Percentiles rank a stretch among this genome's conserved stretches.
Conservation (phyloP, 2,797 vertebrate species). For the Rhinoraja longicauda region DNA sequence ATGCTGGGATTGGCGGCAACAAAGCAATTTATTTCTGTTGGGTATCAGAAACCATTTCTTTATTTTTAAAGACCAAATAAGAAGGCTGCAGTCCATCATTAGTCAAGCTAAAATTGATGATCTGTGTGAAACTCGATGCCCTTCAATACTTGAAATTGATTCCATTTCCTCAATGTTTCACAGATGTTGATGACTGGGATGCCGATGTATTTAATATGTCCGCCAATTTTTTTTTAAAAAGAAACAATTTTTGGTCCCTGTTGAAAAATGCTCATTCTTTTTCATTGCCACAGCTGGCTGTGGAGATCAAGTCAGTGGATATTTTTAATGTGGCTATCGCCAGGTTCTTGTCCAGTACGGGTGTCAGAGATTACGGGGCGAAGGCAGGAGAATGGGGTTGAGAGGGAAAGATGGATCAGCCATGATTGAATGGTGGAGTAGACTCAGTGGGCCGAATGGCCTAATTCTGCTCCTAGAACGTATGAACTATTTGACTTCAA, state of each 20-base stretch:
- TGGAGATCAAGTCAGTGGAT: no score
- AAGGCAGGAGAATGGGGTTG: no score
- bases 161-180: constrained; percentile 12
- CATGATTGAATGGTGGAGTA: no score
- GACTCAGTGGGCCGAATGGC: no score
- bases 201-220: neutral
- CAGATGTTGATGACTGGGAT: neutral
- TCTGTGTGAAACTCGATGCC: neutral
- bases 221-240: neutral
- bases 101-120: constrained; percentile 19
- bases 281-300: neutral
- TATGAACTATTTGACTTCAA: neutral
- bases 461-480: no score
- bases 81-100: neutral
- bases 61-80: neutral
- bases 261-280: neutral
- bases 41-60: neutral
- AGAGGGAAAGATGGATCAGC: no score
- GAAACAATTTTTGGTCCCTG: neutral
- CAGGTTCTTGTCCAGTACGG: no score
- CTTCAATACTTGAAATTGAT: neutral
- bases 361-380: no score
- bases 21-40: neutral
- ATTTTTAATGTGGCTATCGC: no score
- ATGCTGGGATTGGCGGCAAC: neutral